Evolutionary conservation across 2,797 vertebrate species (phyloP), one percentile per base, ranked within the genome.

Genomic region (Eulemur coronatus): DNA sequence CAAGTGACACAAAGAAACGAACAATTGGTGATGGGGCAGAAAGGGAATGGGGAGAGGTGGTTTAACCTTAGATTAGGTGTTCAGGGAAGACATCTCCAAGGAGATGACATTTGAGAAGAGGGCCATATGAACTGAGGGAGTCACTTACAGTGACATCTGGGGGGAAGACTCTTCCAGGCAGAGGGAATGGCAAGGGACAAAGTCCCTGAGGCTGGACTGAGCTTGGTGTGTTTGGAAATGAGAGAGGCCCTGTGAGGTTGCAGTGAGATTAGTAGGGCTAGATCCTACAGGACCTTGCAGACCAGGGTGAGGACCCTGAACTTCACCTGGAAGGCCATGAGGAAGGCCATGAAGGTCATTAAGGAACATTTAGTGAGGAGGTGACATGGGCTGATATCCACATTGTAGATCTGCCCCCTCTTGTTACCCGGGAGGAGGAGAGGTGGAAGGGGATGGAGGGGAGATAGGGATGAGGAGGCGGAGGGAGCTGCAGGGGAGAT

Each of bases 241-340:
- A 43, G n/a, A 70, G 30, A 61, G 33, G 15, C 26, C 33, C 28
- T 0, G 0, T 2, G 28, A 10, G n/a, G 65, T 38, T 1, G 15
- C 48, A 33, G 38, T 41, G 15, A 59, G 13, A 4, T 5, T 26
- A 50, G 4, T 35, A 35, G n/a, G n/a, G 46, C 70, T 76, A 28
- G 38, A 33, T 38, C 57, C n/a, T 63, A 14, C 8, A 63, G n/a
- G 35, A 30, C 43, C n/a, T 70, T 30, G 20, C 15, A 52, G 73
- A 55, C 38, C 28, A 22, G 11, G 0, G 2, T 12, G 38, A 55
- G 33, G 38, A 79, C 4, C 13, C 41, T 52, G 61, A 80, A 30
- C 38, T 17, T 61, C 82, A 80, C n/a, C 50, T 43, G 41, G 30
- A 93, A 28, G 7, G 20, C 35, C 48, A 3, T 0, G 7, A 59